Evolutionary conservation across 2,797 vertebrate genomes (phyloP).

Genomic region (Onychomys torridus): DNA sequence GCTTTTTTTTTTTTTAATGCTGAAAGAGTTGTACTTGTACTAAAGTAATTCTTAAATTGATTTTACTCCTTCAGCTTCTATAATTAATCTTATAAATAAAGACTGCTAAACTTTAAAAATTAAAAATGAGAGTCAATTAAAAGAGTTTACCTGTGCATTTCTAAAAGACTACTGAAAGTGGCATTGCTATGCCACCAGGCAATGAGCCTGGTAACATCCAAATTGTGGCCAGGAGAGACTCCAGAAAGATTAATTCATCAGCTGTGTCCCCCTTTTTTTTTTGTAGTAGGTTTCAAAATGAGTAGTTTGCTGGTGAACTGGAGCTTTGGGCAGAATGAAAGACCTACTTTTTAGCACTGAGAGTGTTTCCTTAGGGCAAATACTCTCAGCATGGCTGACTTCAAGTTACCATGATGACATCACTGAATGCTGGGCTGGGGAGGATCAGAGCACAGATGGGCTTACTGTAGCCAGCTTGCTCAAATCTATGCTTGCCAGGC

Average conservation of each 20-base stretch:
- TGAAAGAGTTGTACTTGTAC: background rate
- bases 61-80: background rate
- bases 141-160: background rate
- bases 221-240: background rate
- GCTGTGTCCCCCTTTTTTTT: slow-evolving; percentile 41
- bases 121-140: background rate
- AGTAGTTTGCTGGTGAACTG: background rate
- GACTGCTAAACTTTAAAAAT: slow-evolving; percentile 19
- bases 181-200: background rate
- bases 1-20: background rate
- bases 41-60: slow-evolving; percentile 28
- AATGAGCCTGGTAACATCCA: background rate
- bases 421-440: background rate
- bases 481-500: background rate
- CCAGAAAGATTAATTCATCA: background rate
- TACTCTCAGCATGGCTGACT: background rate
- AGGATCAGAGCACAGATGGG: background rate
- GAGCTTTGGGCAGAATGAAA: background rate
- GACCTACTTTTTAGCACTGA: background rate
- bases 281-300: background rate
- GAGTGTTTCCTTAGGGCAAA: background rate
- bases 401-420: background rate
- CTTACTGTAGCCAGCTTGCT: background rate
- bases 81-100: slow-evolving; percentile 39
- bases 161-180: background rate